A percentile compares a stretch with the other conserved stretches of the same genome.
phyloP scores from a whole-genome alignment of 1,140 invertebrate genomes.

The Heliconius hewitsoni region DNA sequence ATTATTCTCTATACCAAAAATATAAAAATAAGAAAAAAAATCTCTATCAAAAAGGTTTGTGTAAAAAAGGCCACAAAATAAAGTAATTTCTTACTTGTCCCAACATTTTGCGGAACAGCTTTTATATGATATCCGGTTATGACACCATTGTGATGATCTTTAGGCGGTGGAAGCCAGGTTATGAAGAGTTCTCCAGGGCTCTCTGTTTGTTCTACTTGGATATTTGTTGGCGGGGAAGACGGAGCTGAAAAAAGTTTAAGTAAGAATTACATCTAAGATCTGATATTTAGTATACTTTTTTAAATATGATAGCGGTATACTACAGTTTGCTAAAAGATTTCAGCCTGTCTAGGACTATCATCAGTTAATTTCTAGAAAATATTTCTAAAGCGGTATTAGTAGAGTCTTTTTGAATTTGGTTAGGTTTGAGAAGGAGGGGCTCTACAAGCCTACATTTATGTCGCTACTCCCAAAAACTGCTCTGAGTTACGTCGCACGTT shows the following conservation, averaged over 20 bases:
- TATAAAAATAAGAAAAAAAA: neutral
- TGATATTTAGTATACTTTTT: too few species aligned
- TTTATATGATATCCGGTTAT: constrained; percentile 87
- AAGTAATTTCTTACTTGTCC: constrained; percentile 48
- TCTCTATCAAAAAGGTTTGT: too few species aligned
- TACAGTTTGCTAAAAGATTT: too few species aligned
- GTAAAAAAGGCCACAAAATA: neutral
- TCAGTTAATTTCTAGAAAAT: too few species aligned
- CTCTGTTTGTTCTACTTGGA: constrained; percentile 69
- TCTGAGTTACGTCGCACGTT: neutral
- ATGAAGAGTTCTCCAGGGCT: constrained; percentile 71
- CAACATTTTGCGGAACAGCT: constrained; percentile 66
- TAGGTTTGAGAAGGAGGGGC: too few species aligned
- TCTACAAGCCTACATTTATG: too few species aligned
- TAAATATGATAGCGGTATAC: too few species aligned
- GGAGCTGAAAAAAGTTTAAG: constrained; percentile 55
- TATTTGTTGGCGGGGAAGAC: constrained; percentile 63
- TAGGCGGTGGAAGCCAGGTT: constrained; percentile 83
- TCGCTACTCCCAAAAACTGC: too few species aligned
- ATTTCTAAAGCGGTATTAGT: too few species aligned
- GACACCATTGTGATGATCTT: constrained; percentile 87
- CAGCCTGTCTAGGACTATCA: too few species aligned
- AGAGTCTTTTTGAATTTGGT: too few species aligned
- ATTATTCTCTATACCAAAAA: too few species aligned
- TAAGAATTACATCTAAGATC: neutral